Percentiles rank a stretch among this genome's conserved stretches.
Conservation (phyloP, 2,888 invertebrate genomes). For the Eupithecia vulgata region DNA sequence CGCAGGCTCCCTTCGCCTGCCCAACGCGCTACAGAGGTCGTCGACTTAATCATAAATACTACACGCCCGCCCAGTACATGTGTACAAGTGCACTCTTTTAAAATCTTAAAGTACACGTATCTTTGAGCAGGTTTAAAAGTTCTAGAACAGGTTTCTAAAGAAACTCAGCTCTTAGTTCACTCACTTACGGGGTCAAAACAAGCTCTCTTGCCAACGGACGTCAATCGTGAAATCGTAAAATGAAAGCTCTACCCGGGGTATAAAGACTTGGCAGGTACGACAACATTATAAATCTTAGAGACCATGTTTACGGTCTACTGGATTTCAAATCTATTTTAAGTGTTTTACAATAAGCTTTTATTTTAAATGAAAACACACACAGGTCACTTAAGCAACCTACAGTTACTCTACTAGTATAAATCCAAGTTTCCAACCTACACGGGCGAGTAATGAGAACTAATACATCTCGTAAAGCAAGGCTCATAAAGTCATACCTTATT, state of each 20-base stretch:
- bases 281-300: conserved; percentile 16
- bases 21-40: too few species aligned
- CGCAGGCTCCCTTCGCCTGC: too few species aligned
- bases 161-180: too few species aligned
- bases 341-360: not conserved
- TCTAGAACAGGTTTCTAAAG: conserved; percentile 18
- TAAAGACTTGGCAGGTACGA: conserved; percentile 28
- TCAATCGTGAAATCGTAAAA: conserved; percentile 35
- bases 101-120: not conserved
- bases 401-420: not conserved
- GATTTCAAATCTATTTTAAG: not conserved
- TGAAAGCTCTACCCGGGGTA: conserved; percentile 18
- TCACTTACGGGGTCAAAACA: conserved; percentile 33
- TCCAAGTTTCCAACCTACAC: not conserved
- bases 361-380: not conserved
- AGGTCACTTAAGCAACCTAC: not conserved
- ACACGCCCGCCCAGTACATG: not conserved
- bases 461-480: not conserved
- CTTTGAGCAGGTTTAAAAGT: conserved; percentile 13
- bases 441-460: not conserved
- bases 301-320: not conserved
- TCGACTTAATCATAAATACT: not conserved
- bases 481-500: not conserved
- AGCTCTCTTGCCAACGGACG: conserved; percentile 31
- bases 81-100: not conserved